Evolutionary conservation across 1,140 invertebrate genomes (phyloP), one percentile per base, ranked within the genome.

Genomic region (Carposina sasakii): DNA sequence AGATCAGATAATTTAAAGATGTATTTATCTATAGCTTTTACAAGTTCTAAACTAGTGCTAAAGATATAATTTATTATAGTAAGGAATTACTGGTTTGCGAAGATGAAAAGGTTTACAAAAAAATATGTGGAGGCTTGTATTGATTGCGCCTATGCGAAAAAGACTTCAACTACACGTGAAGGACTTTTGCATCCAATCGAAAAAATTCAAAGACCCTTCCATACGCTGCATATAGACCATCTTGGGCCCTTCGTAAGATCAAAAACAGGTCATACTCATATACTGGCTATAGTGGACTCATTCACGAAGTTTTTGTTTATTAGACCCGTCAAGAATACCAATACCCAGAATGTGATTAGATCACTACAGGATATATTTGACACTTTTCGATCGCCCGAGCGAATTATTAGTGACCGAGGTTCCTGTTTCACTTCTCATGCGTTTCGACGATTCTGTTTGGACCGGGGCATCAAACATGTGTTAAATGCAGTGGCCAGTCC

Each of bases 401-500:
- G 45, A 8, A 47, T 47, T 12, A 39, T 47, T 16, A 28, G 33
- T 1, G 45, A 47, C 10, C 45, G 45, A 10, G 45, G 45, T 1
- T 19, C 34, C 2, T 17, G 33, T 2, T 47, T 47, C n/a, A 47
- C 45, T 19, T 47, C 45, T 15, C 13, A 15, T 21, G 16, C 17
- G 6, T 47, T 47, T 19, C 28, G 20, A 12, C 3, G 13, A 13
- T 47, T 28, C 39, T 47, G 45, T 13, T 10, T 9, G 9, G 10
- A 5, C 2, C 10, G 20, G 12, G 45, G 33, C 2, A 26, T 47
- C 1, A 47, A 47, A 20, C 45, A 47, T 21, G 13, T 47, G 12
- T 19, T 47, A 10, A 47, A 47, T 23, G 45, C 45, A n/a, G 45
- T 47, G 4, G 45, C 45, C 20, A 37, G 45, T 26, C 45, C 45